phyloP scores from a whole-genome alignment of 2,113 vertebrate species.

The Crotophaga sulcirostris region DNA sequence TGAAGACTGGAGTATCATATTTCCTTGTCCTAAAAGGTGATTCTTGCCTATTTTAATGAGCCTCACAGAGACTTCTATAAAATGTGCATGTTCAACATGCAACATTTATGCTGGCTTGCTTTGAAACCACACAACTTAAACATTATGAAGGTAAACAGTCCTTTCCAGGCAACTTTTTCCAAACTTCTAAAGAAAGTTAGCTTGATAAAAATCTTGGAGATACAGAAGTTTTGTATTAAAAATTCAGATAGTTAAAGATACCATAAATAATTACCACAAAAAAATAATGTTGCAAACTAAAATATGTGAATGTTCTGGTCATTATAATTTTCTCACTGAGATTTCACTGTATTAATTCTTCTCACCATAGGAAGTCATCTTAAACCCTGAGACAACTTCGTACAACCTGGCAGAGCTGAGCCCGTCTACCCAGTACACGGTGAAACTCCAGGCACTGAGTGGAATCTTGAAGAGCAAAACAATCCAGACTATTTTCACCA shows the following conservation, averaged over 20 bases:
- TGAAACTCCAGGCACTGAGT: conserved; percentile 86
- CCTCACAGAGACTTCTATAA: neutral
- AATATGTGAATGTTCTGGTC: neutral
- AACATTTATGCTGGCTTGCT: neutral
- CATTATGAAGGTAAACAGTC: neutral
- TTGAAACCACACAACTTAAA: neutral
- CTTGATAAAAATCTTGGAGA: neutral
- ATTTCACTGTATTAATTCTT: neutral
- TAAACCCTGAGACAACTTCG: conserved; percentile 85
- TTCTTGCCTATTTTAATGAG: neutral
- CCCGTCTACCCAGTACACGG: conserved; percentile 86
- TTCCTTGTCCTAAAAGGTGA: neutral
- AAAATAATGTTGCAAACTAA: neutral
- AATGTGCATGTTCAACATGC: neutral
- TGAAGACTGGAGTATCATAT: neutral
- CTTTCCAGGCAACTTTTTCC: neutral
- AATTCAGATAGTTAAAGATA: neutral
- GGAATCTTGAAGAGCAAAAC: conserved; percentile 84
- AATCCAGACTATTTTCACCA: conserved; percentile 84
- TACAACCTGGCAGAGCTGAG: conserved; percentile 88
- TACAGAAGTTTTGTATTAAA: neutral
- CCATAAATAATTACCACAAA: neutral
- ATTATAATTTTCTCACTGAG: neutral
- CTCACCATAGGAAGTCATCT: conserved; percentile 83
- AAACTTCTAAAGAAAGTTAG: neutral